Evolutionary conservation across 1,140 invertebrate genomes (phyloP).

Genomic region (Drosophila willistoni): DNA sequence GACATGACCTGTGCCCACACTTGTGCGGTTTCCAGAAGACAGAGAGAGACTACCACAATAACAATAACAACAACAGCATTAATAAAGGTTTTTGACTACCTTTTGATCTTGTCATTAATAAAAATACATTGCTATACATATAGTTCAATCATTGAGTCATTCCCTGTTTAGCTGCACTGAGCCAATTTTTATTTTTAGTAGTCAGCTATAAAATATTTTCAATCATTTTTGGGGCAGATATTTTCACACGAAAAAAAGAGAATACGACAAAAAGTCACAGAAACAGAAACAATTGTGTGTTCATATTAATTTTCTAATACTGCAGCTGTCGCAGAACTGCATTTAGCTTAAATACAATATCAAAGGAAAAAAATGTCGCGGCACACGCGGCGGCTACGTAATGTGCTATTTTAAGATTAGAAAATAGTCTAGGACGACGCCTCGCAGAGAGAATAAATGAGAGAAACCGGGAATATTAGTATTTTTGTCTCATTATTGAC

Average conservation of each 20-base stretch:
- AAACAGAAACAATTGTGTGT: slow-evolving; percentile 52
- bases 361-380: slow-evolving; percentile 24
- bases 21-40: slow-evolving; percentile 55
- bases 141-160: slow-evolving; percentile 27
- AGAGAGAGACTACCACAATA: background rate
- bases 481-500: slow-evolving; percentile 22
- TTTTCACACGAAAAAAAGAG: background rate
- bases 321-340: slow-evolving; percentile 63
- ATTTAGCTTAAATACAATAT: slow-evolving; percentile 8
- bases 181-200: slow-evolving; percentile 68
- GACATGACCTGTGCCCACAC: slow-evolving; percentile 57
- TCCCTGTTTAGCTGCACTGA: slow-evolving; percentile 31
- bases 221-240: slow-evolving; percentile 4
- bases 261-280: slow-evolving; percentile 5
- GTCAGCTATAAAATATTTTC: slow-evolving; percentile 58
- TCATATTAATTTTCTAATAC: slow-evolving; percentile 54
- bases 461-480: slow-evolving; percentile 15
- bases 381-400: slow-evolving; percentile 66
- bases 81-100: background rate
- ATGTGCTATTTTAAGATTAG: slow-evolving; percentile 57
- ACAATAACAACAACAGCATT: background rate
- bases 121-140: background rate
- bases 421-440: background rate
- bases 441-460: background rate
- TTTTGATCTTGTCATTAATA: background rate